A percentile compares a stretch with the other conserved stretches of the same genome.
Conservation (phyloP, 2,113 vertebrate species). For the Merops nubicus region DNA sequence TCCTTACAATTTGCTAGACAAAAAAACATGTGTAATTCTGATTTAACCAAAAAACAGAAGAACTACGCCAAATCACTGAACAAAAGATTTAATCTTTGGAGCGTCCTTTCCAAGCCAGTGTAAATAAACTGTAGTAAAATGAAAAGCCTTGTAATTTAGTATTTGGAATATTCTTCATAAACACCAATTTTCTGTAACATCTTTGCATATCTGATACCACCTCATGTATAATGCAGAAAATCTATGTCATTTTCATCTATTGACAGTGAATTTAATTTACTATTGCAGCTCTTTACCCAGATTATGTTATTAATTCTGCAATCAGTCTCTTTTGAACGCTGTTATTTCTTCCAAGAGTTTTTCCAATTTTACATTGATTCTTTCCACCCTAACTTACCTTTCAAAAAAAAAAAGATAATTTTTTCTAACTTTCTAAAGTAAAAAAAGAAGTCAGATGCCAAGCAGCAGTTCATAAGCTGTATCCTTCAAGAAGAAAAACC, state of each 20-base stretch:
- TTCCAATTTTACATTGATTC: constrained; percentile 62
- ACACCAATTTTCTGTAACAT: constrained; percentile 78
- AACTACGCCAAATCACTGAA: constrained; percentile 45
- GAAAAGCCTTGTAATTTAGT: constrained; percentile 76
- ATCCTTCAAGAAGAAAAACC: background rate
- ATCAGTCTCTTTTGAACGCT: constrained; percentile 75
- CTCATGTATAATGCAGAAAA: constrained; percentile 82
- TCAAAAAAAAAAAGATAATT: constrained; percentile 38
- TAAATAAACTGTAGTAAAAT: constrained; percentile 76
- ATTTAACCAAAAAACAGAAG: constrained; percentile 60
- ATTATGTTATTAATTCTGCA: constrained; percentile 79
- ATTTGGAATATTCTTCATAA: constrained; percentile 80
- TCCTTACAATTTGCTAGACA: constrained; percentile 13
- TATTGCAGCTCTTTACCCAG: constrained; percentile 66
- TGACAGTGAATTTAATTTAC: constrained; percentile 80
- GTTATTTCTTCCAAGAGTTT: constrained; percentile 68
- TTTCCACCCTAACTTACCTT: constrained; percentile 54
- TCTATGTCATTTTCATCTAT: constrained; percentile 79
- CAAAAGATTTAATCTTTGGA: constrained; percentile 72
- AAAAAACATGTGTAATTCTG: constrained; percentile 51
- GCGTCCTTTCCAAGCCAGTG: constrained; percentile 64
- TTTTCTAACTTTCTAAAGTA: constrained; percentile 36
- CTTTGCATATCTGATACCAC: constrained; percentile 75
- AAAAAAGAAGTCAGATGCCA: background rate
- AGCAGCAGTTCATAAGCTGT: background rate